Evolutionary conservation across 2,113 vertebrate genomes (phyloP), one percentile per base, ranked within the genome.

Genomic region (Tenrec ecaudatus): DNA sequence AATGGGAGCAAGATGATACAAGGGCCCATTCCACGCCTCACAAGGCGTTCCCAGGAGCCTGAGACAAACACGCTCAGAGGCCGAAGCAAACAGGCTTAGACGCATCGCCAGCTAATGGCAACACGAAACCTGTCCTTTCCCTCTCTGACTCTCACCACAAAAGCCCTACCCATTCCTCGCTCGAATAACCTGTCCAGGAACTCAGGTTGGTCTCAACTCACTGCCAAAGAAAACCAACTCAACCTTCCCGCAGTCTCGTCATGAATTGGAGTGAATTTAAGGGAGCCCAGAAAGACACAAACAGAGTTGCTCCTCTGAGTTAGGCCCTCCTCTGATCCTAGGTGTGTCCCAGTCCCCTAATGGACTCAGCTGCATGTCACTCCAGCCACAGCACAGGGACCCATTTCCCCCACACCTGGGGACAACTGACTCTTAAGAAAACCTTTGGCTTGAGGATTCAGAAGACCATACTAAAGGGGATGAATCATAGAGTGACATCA

Each of bases 401-500:
- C 3, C 16, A 2, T 73, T 66, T 82, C 38, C 73, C 53, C 82
- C 75, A 47, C 57, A 29, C 69, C 81, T 53, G 20, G 68, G 17
- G 17, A 77, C 22, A 66, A 47, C 20, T 8, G 19, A 23, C 19
- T 93, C 85, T 73, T 36, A 76, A 60, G 68, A 29, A 40, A 97
- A 86, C 22, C 69, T 89, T 78, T 82, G 47, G 47, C 47, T 53
- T 14, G 79, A 85, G 1, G 33, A 87, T 58, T 80, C 27, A 75
- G 47, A 89, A 31, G 58, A 6, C 36, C 60, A 76, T 22, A 14
- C 2, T 80, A 31, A 17, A 14, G 31, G 19, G 27, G 2, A 43
- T 84, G 53, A 86, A 25, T 82, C 89, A 64, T 36, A 58, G 27
- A 25, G 31, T 68, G 31, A 91, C 16, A 12, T 88, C 89, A 87